Evolutionary conservation across 1,140 invertebrate species (phyloP).

Genomic region (Zaprionus kolodkinae): DNA sequence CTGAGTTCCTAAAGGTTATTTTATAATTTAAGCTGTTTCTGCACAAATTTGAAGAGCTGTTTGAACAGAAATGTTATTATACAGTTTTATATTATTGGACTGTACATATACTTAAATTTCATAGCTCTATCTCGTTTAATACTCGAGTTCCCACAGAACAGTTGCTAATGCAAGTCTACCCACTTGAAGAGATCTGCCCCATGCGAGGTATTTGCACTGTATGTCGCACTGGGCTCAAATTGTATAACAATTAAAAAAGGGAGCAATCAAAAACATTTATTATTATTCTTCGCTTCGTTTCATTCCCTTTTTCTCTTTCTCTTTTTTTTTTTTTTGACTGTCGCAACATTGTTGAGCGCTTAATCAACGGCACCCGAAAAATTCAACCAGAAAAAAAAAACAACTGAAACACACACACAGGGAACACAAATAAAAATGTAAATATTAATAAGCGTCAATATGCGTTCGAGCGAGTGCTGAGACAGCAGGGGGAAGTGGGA

Average conservation of each 20-base stretch:
- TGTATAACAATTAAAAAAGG: constrained; percentile 80
- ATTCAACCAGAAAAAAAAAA: constrained; percentile 53
- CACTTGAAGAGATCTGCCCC: not conserved
- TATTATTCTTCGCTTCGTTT: constrained; percentile 26
- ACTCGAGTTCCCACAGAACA: not conserved
- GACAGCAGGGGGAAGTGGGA: too few species aligned
- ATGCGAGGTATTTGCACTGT: constrained; percentile 14
- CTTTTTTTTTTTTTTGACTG: constrained; percentile 24
- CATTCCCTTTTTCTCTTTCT: not conserved
- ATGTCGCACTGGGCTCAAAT: constrained; percentile 55
- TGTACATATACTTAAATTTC: too few species aligned
- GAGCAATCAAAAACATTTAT: constrained; percentile 66
- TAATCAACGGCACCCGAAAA: constrained; percentile 66
- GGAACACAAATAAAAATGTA: constrained; percentile 79
- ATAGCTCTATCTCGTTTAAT: too few species aligned
- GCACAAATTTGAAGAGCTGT: too few species aligned
- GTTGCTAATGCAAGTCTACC: not conserved
- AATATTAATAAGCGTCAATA: constrained; percentile 84
- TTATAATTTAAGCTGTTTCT: too few species aligned
- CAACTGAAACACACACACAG: not conserved
- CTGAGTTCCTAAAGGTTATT: too few species aligned
- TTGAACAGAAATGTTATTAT: too few species aligned
- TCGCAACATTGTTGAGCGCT: constrained; percentile 60
- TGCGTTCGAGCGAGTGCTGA: constrained; percentile 55
- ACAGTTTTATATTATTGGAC: too few species aligned